Percentiles rank a stretch among this genome's conserved stretches.
phyloP scores from a whole-genome alignment of 2,888 invertebrate genomes.

The Melinaea marsaeus region DNA sequence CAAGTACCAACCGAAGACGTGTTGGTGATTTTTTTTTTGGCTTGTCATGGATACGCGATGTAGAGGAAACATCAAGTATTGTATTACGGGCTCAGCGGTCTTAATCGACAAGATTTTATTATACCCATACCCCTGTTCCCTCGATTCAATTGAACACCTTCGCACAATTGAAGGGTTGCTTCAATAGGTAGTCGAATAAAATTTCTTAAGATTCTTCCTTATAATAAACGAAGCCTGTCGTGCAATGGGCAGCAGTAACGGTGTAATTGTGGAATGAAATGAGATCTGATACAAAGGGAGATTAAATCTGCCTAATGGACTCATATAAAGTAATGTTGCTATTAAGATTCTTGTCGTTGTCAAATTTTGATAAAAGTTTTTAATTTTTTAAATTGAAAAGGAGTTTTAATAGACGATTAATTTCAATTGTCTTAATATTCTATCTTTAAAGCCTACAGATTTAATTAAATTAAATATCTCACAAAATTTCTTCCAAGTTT shows the following conservation, averaged over 20 bases:
- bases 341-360: constrained; percentile 40
- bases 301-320: constrained; percentile 70
- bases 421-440: constrained; percentile 22
- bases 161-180: constrained; percentile 73
- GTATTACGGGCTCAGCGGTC: constrained; percentile 73
- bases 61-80: constrained; percentile 75
- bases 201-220: constrained; percentile 75
- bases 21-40: constrained; percentile 74
- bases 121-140: constrained; percentile 71
- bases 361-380: constrained; percentile 31
- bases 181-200: constrained; percentile 77
- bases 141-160: constrained; percentile 76
- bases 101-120: constrained; percentile 76
- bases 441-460: constrained; percentile 19
- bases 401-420: constrained; percentile 20
- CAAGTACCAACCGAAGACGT: constrained; percentile 65
- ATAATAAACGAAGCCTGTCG: constrained; percentile 72
- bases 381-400: constrained; percentile 24
- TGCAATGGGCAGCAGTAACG: constrained; percentile 71
- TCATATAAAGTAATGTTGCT: constrained; percentile 53
- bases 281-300: constrained; percentile 70
- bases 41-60: constrained; percentile 73
- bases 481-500: constrained; percentile 11
- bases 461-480: constrained; percentile 23
- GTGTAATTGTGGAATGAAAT: constrained; percentile 71